Conservation (phyloP, 2,113 vertebrate genomes). For the Mesocricetus auratus region DNA sequence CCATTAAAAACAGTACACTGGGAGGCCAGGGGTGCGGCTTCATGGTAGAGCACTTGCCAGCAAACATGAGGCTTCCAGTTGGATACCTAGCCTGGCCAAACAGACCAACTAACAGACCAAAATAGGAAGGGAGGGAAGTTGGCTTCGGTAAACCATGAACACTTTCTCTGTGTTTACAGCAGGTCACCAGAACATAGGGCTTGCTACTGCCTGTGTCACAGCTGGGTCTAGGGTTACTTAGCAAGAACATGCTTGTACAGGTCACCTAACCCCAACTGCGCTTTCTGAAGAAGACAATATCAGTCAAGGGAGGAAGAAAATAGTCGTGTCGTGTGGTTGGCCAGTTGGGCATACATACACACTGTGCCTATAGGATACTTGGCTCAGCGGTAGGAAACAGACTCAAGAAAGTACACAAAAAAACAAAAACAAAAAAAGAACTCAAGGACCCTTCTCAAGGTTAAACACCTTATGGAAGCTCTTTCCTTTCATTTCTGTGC, state of each 20-base stretch:
- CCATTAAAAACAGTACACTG: not conserved
- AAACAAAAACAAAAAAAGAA: too few relatives aligned
- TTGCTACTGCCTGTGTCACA: not conserved
- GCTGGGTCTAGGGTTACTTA: not conserved
- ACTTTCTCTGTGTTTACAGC: not conserved
- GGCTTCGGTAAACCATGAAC: not conserved
- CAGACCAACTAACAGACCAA: not conserved
- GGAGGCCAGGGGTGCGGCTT: not conserved
- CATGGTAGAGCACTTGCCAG: not conserved
- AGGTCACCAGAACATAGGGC: not conserved
- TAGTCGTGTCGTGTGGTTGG: too few relatives aligned
- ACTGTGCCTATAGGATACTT: not conserved
- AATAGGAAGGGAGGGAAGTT: not conserved
- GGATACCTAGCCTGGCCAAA: not conserved
- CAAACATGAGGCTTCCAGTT: too few relatives aligned
- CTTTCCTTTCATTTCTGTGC: not conserved
- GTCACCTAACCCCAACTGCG: not conserved
- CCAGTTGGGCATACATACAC: not conserved
- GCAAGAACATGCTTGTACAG: not conserved
- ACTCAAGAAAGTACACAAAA: not conserved
- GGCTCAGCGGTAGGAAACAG: not conserved
- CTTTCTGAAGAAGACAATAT: not conserved
- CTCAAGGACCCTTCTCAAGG: not conserved
- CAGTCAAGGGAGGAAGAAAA: not conserved
- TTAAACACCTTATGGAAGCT: slow-evolving; percentile 40